A percentile compares a stretch with the other conserved stretches of the same genome.
Evolutionary conservation across 2,888 invertebrate species (phyloP).

Genomic region (Melinaea marsaeus): DNA sequence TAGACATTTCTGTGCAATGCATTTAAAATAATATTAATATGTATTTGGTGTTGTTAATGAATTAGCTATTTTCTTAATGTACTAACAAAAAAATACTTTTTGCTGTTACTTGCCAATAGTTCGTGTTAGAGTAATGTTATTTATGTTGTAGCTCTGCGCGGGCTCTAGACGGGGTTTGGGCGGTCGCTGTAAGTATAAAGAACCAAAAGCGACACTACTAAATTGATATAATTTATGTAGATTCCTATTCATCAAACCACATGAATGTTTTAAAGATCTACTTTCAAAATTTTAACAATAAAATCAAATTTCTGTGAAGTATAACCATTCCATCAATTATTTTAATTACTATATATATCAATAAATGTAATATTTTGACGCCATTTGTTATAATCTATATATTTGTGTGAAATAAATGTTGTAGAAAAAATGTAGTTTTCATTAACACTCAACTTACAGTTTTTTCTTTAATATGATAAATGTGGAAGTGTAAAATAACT

Average conservation of each 20-base stretch:
- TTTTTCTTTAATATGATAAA: too few species aligned
- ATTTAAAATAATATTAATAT: too few species aligned
- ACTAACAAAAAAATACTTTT: too few species aligned
- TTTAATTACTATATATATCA: slow-evolving; percentile 15
- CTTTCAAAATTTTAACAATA: background rate
- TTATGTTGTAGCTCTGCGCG: slow-evolving; percentile 55
- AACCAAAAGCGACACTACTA: background rate
- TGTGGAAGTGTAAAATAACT: background rate
- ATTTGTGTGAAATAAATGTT: slow-evolving; percentile 23
- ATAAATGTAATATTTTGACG: slow-evolving; percentile 10
- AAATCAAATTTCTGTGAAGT: background rate
- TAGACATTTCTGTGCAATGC: too few species aligned
- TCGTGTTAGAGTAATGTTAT: slow-evolving; percentile 10
- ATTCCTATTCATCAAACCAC: too few species aligned
- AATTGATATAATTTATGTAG: too few species aligned
- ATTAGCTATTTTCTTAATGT: too few species aligned
- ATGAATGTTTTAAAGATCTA: background rate
- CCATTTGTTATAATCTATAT: slow-evolving; percentile 9
- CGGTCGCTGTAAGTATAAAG: slow-evolving; percentile 27
- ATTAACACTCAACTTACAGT: too few species aligned
- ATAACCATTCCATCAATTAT: slow-evolving; percentile 25
- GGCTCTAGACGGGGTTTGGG: slow-evolving; percentile 55
- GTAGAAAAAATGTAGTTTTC: slow-evolving; percentile 8
- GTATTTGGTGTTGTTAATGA: too few species aligned
- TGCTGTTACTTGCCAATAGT: background rate